Evolutionary conservation across 2,888 invertebrate genomes (phyloP), one percentile per base, ranked within the genome.

Genomic region (Rhogogaster chlorosoma): DNA sequence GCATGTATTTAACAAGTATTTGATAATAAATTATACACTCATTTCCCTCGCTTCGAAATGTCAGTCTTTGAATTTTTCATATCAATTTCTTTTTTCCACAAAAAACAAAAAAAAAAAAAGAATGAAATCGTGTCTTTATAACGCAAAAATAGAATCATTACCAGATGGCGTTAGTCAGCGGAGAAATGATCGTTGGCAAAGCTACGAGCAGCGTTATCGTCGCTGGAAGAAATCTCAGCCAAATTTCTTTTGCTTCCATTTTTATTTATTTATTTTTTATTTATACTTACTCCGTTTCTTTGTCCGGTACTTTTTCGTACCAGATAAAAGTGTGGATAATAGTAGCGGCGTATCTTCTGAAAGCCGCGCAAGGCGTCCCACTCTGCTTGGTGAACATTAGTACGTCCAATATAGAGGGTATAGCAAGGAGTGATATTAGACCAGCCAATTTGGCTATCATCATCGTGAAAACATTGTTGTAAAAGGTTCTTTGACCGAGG

Each of bases 341-440:
- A 0, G 98, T 98, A 7, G 96, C 95, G 10, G 97, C 93, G 92
- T 98, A 98, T 89, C 98, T 94, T 86, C 94, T 95, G 93, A 97
- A 97, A 0, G 98, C 96, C 0, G 95, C 95, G 77, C 94, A 93
- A 0, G 95, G 93, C 1, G 95, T 96, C 82, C 95, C 95, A 38
- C 97, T 97, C 90, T 96, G 96, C 38, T 95, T 95, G 0, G 98
- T 97, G 88, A 96, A 95, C 3, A 96, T 94, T 9, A 98, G 94
- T 42, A 98, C 95, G 0, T 95, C 94, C 6, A 97, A 93, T 86
- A 98, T 96, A 4, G 96, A 96, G 0, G 97, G 97, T 82, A 98
- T 94, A 0, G 97, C 94, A 86, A 98, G 94, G 32, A 98, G 96
- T 0, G 96, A 95, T 18, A 98, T 93, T 38, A 98, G 94, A 0